Conservation (phyloP, 2,113 vertebrate genomes). For the Chaetorhynchus papuensis region DNA sequence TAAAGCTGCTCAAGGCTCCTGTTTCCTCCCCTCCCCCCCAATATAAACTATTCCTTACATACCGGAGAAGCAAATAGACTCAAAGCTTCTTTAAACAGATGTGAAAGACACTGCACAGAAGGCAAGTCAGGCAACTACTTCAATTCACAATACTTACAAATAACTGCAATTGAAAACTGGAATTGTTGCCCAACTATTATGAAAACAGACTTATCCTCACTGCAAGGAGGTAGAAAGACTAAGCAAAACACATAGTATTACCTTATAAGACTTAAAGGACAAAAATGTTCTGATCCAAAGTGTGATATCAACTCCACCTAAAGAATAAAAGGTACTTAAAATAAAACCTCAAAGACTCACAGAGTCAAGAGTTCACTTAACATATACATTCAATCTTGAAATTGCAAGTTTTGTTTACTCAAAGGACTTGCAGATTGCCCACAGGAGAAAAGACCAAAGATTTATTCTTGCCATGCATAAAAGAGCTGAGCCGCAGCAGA, state of each 20-base stretch:
- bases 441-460: constrained; percentile 11
- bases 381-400: neutral
- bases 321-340: constrained; percentile 45
- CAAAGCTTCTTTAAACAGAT: neutral
- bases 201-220: neutral
- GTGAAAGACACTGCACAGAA: neutral
- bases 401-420: neutral
- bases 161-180: neutral
- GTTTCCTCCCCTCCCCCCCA: neutral
- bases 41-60: neutral
- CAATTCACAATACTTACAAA: neutral
- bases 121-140: neutral
- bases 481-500: constrained; percentile 23
- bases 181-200: neutral
- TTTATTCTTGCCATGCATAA: constrained; percentile 75
- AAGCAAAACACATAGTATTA: constrained; percentile 47
- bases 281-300: constrained; percentile 98
- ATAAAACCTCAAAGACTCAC: neutral
- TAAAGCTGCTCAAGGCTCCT: neutral
- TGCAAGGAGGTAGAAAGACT: neutral
- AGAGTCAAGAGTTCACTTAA: neutral
- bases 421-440: constrained; percentile 27
- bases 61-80: neutral
- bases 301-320: constrained; percentile 96
- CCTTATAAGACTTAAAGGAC: constrained; percentile 98